Evolutionary conservation across 2,113 vertebrate genomes (phyloP).

Genomic region (Notiomystis cincta): DNA sequence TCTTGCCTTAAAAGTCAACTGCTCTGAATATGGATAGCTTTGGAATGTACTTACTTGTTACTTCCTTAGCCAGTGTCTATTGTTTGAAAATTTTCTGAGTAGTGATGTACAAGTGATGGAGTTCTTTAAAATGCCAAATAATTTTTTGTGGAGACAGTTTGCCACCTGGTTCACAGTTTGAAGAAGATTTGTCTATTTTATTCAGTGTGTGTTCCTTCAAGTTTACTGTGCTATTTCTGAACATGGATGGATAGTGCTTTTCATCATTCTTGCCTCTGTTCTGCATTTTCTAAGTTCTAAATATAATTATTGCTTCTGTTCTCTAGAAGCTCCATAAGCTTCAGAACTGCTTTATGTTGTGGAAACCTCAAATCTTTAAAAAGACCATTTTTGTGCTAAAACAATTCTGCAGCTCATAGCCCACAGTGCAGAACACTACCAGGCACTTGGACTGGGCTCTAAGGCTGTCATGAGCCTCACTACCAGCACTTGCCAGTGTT

Average conservation of each 20-base stretch:
- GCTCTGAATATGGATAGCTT: background rate
- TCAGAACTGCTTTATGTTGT: background rate
- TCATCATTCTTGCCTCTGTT: background rate
- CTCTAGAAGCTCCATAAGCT: background rate
- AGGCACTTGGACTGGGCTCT: background rate
- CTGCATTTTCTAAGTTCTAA: background rate
- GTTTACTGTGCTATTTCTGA: background rate
- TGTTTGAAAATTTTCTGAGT: background rate
- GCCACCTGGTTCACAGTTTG: background rate
- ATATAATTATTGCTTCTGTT: background rate
- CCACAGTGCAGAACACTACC: fast-evolving
- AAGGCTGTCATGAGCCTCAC: background rate
- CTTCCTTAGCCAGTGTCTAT: background rate
- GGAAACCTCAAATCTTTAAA: background rate
- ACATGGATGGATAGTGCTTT: background rate
- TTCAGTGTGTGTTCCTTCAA: background rate
- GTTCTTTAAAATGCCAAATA: background rate
- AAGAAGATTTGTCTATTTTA: background rate
- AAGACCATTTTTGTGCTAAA: background rate
- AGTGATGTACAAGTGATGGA: background rate
- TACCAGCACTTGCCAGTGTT: background rate
- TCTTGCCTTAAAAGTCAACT: background rate
- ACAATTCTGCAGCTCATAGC: background rate
- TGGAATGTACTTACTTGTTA: background rate
- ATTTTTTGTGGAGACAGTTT: background rate